Evolutionary conservation across 2,888 invertebrate species (phyloP), one percentile per base, ranked within the genome.

Genomic region (Campoletis raptor): DNA sequence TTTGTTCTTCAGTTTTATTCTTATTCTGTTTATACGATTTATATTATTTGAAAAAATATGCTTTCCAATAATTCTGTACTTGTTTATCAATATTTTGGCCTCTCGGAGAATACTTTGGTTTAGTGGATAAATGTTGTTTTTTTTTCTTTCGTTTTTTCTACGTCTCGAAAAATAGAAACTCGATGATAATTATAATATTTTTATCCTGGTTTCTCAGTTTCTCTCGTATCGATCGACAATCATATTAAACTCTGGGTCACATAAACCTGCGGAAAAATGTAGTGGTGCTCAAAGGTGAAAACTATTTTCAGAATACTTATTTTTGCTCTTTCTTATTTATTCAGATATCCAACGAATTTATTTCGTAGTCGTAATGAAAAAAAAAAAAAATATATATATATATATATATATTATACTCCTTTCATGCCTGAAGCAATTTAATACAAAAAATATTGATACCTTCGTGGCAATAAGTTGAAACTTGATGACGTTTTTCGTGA

Each of bases 401-500:
- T n/a, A n/a, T n/a, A n/a, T n/a, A n/a, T n/a, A n/a, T n/a, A n/a
- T n/a, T 15, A 2, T 30, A 30, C 30, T 72, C 54, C 12, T 61
- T 40, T 42, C 21, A 18, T 64, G 21, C 48, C 10, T 42, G 66
- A 30, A 45, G 30, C 12, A 45, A 45, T n/a, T 42, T 42, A 6
- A 48, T 15, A 12, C 36, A 12, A 36, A 74, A 57, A 45, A 37
- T 70, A 45, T 48, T 48, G 72, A 40, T 42, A 30, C 36, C 12
- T 12, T 48, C 40, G 67, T 45, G 37, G 30, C 54, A 42, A 78
- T 48, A 40, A 48, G 18, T 66, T 12, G 24, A 6, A n/a, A 12
- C n/a, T 73, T 61, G 40, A 66, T 78, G 52, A 45, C 15, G 42
- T 73, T 83, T 78, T 67, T 64, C 48, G 42, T 36, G 48, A 61